Percentiles rank a stretch among this genome's conserved stretches.
Conservation (phyloP, 1,140 invertebrate species). For the Araneus ventricosus region DNA sequence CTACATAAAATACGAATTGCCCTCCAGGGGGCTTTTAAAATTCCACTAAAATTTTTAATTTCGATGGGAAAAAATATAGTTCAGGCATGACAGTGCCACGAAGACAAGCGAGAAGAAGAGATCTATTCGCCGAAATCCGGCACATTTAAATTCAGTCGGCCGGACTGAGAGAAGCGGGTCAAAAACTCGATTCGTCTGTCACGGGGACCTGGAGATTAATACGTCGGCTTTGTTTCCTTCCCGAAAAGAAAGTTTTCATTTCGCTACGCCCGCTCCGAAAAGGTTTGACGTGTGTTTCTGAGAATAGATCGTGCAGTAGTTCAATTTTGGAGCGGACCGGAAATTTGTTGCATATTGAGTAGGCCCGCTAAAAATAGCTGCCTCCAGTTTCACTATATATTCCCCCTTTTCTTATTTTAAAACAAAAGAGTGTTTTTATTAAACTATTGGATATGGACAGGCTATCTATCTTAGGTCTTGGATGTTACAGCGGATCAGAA, state of each 20-base stretch:
- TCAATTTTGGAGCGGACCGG: not conserved
- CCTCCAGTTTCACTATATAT: not conserved
- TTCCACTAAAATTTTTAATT: no score
- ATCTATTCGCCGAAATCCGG: not conserved
- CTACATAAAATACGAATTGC: no score
- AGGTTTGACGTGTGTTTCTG: not conserved
- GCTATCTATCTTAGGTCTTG: no score
- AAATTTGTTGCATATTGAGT: conserved; percentile 34
- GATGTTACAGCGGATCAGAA: no score
- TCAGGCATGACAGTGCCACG: no score
- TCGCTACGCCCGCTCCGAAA: not conserved
- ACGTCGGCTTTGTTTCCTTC: conserved; percentile 9
- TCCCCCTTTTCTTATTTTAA: not conserved
- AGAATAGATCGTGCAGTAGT: conserved; percentile 8
- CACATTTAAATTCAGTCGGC: not conserved
- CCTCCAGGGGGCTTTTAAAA: no score
- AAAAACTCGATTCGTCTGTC: not conserved
- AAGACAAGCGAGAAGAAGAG: no score
- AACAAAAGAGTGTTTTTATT: not conserved
- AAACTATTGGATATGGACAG: not conserved
- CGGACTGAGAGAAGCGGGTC: not conserved
- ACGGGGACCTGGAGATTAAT: not conserved
- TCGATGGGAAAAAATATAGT: no score
- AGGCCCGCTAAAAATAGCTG: not conserved
- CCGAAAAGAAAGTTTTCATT: not conserved